Conservation (phyloP, 2,888 invertebrate species). For the Odontocerum albicorne region DNA sequence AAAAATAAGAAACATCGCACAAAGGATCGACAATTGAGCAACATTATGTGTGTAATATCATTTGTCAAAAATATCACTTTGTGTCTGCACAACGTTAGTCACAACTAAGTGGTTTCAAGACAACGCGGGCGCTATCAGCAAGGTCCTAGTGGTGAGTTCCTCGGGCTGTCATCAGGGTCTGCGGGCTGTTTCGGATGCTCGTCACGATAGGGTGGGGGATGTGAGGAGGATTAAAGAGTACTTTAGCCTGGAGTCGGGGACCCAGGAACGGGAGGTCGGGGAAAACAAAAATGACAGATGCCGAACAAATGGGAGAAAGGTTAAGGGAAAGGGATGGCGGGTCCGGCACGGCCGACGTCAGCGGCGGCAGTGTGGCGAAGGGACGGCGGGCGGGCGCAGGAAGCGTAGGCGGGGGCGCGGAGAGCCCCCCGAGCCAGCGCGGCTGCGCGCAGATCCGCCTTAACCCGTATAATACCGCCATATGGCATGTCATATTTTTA, state of each 20-base stretch:
- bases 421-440: constrained; percentile 25
- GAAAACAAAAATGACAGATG: constrained; percentile 36
- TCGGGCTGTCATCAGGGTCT: neutral
- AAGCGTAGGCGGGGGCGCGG: constrained; percentile 38
- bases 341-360: constrained; percentile 36
- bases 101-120: constrained; percentile 18
- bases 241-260: constrained; percentile 4
- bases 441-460: constrained; percentile 21
- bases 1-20: constrained; percentile 34
- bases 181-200: constrained; percentile 6
- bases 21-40: constrained; percentile 26
- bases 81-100: constrained; percentile 23
- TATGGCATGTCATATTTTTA: too few species aligned
- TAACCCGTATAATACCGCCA: too few species aligned
- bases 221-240: too few species aligned
- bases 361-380: constrained; percentile 35
- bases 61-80: constrained; percentile 23
- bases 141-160: neutral
- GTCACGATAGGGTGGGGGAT: constrained; percentile 20
- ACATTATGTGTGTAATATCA: constrained; percentile 17
- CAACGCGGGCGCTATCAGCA: neutral
- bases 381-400: constrained; percentile 27
- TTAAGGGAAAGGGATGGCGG: constrained; percentile 38
- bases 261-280: constrained; percentile 12
- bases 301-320: constrained; percentile 27